phyloP scores from a whole-genome alignment of 2,113 vertebrate species.

The Leucosticte australis region DNA sequence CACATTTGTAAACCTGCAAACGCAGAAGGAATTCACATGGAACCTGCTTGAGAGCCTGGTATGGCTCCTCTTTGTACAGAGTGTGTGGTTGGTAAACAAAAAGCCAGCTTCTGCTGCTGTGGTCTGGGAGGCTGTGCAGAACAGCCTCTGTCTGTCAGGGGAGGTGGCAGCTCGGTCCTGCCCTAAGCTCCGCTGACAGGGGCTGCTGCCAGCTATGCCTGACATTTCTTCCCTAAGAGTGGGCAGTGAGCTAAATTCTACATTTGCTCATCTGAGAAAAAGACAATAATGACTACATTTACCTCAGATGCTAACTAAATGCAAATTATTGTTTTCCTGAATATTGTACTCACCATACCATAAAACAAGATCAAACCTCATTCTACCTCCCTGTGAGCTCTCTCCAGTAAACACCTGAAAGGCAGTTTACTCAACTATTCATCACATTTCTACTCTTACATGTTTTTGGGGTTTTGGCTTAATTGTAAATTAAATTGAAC shows the following conservation, averaged over 20 bases:
- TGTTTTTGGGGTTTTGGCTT: rapidly evolving
- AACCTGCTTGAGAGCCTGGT: background rate
- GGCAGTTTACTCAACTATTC: background rate
- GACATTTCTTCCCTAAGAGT: background rate
- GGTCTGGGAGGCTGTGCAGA: rapidly evolving
- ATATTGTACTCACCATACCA: background rate
- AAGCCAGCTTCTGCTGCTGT: rapidly evolving
- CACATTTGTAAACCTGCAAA: background rate
- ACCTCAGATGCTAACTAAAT: background rate
- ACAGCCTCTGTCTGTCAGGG: rapidly evolving
- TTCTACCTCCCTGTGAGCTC: background rate
- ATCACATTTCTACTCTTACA: background rate
- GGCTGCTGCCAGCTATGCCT: rapidly evolving
- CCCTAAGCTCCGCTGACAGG: rapidly evolving
- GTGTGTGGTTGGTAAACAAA: background rate
- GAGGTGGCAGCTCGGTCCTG: background rate
- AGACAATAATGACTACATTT: background rate
- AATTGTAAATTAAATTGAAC: background rate
- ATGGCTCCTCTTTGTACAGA: background rate
- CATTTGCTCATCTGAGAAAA: background rate
- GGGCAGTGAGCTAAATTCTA: background rate
- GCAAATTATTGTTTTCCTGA: background rate
- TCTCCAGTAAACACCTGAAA: background rate
- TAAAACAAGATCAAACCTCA: background rate
- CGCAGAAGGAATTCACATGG: background rate